Conservation (phyloP, 1,140 invertebrate species). For the Phortica variegata region DNA sequence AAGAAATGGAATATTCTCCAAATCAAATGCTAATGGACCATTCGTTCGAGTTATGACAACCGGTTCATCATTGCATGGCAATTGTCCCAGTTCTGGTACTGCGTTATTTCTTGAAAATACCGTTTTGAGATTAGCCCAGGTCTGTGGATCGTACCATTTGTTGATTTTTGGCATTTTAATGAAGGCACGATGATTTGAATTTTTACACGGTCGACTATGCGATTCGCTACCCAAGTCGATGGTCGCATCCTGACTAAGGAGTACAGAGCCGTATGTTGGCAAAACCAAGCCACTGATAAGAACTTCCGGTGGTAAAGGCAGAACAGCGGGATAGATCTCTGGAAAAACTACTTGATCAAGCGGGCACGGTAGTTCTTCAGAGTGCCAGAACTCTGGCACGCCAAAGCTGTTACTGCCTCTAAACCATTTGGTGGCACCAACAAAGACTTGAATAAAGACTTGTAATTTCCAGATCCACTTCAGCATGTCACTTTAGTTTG, state of each 20-base stretch:
- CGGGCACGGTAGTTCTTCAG: slow-evolving; percentile 34
- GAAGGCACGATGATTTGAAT: slow-evolving; percentile 19
- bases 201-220: slow-evolving; percentile 19
- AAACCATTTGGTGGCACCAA: slow-evolving; percentile 32
- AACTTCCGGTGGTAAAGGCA: slow-evolving; percentile 32
- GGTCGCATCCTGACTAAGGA: slow-evolving; percentile 33
- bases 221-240: slow-evolving; percentile 19
- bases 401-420: slow-evolving; percentile 24
- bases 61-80: slow-evolving; percentile 47
- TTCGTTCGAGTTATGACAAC: slow-evolving; percentile 32
- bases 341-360: slow-evolving; percentile 40
- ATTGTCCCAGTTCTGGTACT: slow-evolving; percentile 37
- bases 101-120: not conserved
- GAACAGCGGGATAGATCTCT: slow-evolving; percentile 30
- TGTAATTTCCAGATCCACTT: no score
- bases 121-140: slow-evolving; percentile 17
- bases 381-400: slow-evolving; percentile 28
- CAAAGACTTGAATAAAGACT: slow-evolving; percentile 4
- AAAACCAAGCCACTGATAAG: slow-evolving; percentile 33
- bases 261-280: slow-evolving; percentile 35
- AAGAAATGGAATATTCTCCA: slow-evolving; percentile 37
- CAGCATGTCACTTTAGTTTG: no score
- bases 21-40: slow-evolving; percentile 35
- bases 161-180: slow-evolving; percentile 27
- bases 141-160: slow-evolving; percentile 49